Base-by-base conservation (phyloP, 2,113 vertebrate genomes). In the Onychostoma macrolepis region DNA sequence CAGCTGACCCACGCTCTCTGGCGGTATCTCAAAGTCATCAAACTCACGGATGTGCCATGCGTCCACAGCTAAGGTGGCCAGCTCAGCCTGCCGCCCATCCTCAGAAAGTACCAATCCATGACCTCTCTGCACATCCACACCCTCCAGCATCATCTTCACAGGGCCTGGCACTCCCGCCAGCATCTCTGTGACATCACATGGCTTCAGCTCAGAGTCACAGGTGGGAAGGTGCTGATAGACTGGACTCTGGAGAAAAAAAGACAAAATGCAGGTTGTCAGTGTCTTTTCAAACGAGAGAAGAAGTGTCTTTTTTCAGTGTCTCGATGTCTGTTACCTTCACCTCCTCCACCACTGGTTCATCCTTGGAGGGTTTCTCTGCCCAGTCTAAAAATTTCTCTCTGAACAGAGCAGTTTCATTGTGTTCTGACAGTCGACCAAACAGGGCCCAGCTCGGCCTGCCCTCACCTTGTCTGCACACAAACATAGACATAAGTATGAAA, bases 361-460 rank as follows among this genome's bases (percentile, higher is more conserved):
- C 95, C 85, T 95, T 95, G 19, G 15, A 12, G 7, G 78, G 48
- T 71, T 91, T 94, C 84, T 95, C 95, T 0, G 94, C 93, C 96
- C 96, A 96, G 91, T 96, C 96, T 79, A 96, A 91, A 92, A 96
- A 96, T 89, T 96, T 96, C 92, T 96, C 96, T 89, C 90, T 94
- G 93, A 96, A 96, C 77, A 96, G 89, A 2, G 95, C 84, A 0
- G 96, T 96, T 89, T 96, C 96, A 15, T 96, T 96, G 93, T 96
- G 95, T 91, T 96, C 95, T 0, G 96, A 95, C 86, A 96, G 87
- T 1, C 96, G 92, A 21, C 95, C 96, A 69, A 96, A 95, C 80
- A 96, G 89, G 71, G 94, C 84, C 96, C 96, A 96, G 74, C 92
- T 93, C 0, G 96, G 96, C 65, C 95, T 94, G 21, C 93, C 90